Base-by-base conservation (phyloP, 2,888 invertebrate species). In the Chrysolina haemoptera region DNA sequence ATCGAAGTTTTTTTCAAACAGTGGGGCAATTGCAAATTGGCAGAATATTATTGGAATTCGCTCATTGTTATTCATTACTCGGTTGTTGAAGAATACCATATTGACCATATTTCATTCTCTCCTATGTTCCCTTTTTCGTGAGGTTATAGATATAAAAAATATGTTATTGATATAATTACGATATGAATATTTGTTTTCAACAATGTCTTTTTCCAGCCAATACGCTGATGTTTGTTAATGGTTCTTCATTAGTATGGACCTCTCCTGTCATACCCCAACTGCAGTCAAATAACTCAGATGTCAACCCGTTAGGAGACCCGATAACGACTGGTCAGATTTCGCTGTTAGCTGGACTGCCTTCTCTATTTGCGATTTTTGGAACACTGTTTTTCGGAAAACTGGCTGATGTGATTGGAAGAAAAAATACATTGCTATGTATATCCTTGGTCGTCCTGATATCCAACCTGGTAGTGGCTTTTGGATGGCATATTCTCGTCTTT, bases 401-500 rank as follows among this genome's bases (percentile, higher is more conserved):
- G 11, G 63, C 76, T 0, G 73, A 78, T n/a, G 35, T 46, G 40
- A 50, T 76, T 9, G 87, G 90, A 89, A 89, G 90, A 92, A 0
- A 87, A 94, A 12, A 84, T 89, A 90, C 92, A 0, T 87, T 95
- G 11, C 84, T 94, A 10, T 85, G 90, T 12, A 90, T 92, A n/a
- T 88, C 91, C 0, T 78, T 93, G 0, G 93, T 94, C 0, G 92
- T 93, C 70, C 85, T 93, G 27, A 48, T 92, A 0, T 94, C 80
- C 1, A 55, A 75, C 50, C 14, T 77, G 10, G 55, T 73, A 0
- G 8, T 71, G 10, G 75, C 76, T 3, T 76, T 78, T 18, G 75
- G 75, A 3, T 68, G 65, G 3, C 64, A 66, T 6, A 55, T 80
- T 0, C 20, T 48, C n/a, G 16, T 74, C 3, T 79, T 71, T 68